A percentile compares a stretch with the other conserved stretches of the same genome.
phyloP scores from a whole-genome alignment of 2,888 invertebrate species.

The Patella caerulea region DNA sequence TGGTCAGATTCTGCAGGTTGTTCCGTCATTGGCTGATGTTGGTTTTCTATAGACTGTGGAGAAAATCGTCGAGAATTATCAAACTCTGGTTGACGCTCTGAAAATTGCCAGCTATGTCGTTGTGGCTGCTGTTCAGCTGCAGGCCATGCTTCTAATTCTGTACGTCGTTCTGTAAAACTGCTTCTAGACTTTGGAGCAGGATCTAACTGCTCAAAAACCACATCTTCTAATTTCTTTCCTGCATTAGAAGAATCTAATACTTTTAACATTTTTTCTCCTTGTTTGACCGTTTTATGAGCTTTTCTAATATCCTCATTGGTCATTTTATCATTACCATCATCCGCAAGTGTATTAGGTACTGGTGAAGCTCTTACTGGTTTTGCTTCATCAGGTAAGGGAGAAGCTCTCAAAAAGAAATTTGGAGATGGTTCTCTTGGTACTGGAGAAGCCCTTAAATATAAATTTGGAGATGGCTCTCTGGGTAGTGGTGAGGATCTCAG shows the following conservation, averaged over 20 bases:
- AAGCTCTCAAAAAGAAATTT: neutral
- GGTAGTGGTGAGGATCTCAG: neutral
- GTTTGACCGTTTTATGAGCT: constrained; percentile 5
- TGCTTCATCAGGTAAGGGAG: neutral
- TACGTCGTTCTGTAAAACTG: neutral
- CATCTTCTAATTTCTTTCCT: neutral
- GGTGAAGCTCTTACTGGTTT: neutral
- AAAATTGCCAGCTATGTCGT: neutral
- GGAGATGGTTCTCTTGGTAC: neutral
- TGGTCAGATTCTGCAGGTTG: neutral
- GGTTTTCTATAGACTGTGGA: neutral
- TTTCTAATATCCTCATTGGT: neutral
- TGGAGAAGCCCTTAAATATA: neutral
- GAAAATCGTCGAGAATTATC: neutral
- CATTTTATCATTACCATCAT: neutral
- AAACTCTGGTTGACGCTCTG: neutral
- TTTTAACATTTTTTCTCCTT: neutral
- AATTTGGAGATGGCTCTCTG: neutral
- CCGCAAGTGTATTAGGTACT: neutral
- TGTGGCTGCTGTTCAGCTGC: neutral
- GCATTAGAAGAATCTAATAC: neutral
- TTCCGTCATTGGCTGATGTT: neutral
- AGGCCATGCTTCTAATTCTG: no score
- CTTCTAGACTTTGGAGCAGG: neutral
- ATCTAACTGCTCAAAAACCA: neutral